A percentile compares a stretch with the other conserved stretches of the same genome.
Conservation (phyloP, 2,113 vertebrate species). For the Sphaerodactylus townsendi region DNA sequence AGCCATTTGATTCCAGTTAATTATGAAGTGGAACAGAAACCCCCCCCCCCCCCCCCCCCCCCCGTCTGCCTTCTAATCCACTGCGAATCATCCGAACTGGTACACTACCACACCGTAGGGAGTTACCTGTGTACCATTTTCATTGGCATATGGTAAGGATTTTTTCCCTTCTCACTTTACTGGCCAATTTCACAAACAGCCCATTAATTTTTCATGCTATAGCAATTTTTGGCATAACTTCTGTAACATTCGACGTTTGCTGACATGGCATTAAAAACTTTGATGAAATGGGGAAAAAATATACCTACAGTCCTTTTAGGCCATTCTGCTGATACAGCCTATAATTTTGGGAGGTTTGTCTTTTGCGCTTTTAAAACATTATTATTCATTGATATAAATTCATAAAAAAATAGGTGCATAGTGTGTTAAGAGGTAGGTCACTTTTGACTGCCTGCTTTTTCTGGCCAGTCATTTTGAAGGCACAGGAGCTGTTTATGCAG, state of each 20-base stretch:
- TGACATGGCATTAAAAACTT: background rate
- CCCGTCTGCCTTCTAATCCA: conserved; percentile 20
- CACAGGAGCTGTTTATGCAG: background rate
- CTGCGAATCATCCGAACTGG: background rate
- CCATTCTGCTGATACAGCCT: background rate
- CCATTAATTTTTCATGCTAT: conserved; percentile 32
- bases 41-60: too few relatives aligned
- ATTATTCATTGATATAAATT: conserved; percentile 19
- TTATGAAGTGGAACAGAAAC: conserved; percentile 34
- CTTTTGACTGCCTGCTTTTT: background rate
- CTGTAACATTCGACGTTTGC: background rate
- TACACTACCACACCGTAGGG: background rate
- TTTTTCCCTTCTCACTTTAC: background rate
- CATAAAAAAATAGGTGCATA: background rate
- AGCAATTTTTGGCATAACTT: conserved; percentile 11
- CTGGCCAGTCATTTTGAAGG: conserved; percentile 1
- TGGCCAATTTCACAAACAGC: background rate
- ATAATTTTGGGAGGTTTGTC: background rate
- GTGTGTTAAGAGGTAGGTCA: background rate
- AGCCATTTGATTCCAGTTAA: conserved; percentile 51
- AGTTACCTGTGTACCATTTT: conserved; percentile 16
- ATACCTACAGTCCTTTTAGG: background rate
- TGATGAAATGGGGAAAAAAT: background rate
- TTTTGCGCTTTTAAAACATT: background rate
- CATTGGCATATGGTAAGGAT: conserved; percentile 7